Conservation (phyloP, 2,888 invertebrate genomes). For the Chymomyza amoena region DNA sequence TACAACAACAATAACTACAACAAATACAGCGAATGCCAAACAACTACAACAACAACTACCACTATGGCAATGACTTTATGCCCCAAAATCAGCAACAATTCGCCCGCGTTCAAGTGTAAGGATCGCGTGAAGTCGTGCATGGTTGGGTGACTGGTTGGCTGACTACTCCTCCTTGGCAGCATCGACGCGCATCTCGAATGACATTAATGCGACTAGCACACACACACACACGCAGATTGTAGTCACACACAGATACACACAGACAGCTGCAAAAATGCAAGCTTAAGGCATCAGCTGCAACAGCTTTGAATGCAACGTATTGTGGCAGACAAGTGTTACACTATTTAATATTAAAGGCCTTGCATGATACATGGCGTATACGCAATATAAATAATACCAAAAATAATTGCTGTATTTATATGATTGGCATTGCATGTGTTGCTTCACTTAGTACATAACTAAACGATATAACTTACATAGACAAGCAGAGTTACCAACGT, state of each 20-base stretch:
- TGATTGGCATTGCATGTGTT: slow-evolving; percentile 45
- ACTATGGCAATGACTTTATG: neutral
- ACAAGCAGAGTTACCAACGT: slow-evolving; percentile 25
- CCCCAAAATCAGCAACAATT: slow-evolving; percentile 51
- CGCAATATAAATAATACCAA: slow-evolving; percentile 32
- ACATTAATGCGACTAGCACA: slow-evolving; percentile 58
- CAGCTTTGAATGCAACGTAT: slow-evolving; percentile 27
- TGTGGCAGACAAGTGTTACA: slow-evolving; percentile 18
- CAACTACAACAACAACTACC: slow-evolving; percentile 16
- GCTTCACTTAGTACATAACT: slow-evolving; percentile 32
- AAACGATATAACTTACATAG: slow-evolving; percentile 23
- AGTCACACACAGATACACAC: slow-evolving; percentile 5
- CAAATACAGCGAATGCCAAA: slow-evolving; percentile 13
- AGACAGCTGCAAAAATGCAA: slow-evolving; percentile 19
- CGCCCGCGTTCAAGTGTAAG: slow-evolving; percentile 38
- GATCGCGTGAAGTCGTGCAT: slow-evolving; percentile 42
- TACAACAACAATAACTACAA: slow-evolving; percentile 16
- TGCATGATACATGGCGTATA: slow-evolving; percentile 40
- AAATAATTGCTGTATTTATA: slow-evolving; percentile 50
- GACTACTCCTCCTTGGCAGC: slow-evolving; percentile 36
- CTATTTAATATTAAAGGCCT: slow-evolving; percentile 17
- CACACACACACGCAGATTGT: slow-evolving; percentile 9
- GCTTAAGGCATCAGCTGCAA: neutral
- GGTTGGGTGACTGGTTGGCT: neutral
- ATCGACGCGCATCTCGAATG: slow-evolving; percentile 57